Evolutionary conservation across 2,113 vertebrate genomes (phyloP).

Genomic region (Bujurquina vittata): DNA sequence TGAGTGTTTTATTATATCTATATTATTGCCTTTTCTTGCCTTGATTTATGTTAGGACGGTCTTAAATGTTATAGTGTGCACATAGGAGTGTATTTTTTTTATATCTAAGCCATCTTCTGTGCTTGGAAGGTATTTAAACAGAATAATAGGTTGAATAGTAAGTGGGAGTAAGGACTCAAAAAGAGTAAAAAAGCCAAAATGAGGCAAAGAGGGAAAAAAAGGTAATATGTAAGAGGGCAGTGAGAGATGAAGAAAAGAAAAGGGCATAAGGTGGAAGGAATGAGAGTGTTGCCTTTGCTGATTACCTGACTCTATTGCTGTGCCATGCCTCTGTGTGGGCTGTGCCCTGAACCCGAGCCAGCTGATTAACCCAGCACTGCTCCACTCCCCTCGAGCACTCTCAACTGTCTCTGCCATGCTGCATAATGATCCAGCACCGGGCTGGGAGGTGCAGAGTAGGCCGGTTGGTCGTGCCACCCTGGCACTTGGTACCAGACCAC

Average conservation of each 20-base stretch:
- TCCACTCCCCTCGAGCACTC: constrained; percentile 84
- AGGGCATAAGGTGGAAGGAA: constrained; percentile 64
- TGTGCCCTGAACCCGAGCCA: constrained; percentile 89
- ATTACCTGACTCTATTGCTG: constrained; percentile 89
- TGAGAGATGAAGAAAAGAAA: constrained; percentile 59
- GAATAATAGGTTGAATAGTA: neutral
- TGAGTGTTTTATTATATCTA: neutral
- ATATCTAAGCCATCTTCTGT: neutral
- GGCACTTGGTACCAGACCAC: constrained; percentile 69
- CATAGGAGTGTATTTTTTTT: neutral
- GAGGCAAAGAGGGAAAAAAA: constrained; percentile 4
- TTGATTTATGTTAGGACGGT: neutral
- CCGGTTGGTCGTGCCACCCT: constrained; percentile 63
- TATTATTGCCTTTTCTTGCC: neutral
- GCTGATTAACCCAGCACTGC: constrained; percentile 87
- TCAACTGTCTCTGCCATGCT: constrained; percentile 72
- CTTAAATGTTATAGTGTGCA: neutral
- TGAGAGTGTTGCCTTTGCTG: constrained; percentile 84
- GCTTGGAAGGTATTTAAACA: neutral
- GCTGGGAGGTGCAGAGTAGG: constrained; percentile 62
- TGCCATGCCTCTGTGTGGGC: constrained; percentile 89
- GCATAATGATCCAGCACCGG: constrained; percentile 69
- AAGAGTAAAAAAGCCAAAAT: constrained; percentile 5
- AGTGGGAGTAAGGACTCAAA: neutral
- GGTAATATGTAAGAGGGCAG: neutral